A percentile compares a stretch with the other conserved stretches of the same genome.
These are phyloP conservation scores for Lasioglossum leucozonium DNA, from an alignment of 2,888 invertebrate genomes.

Conservation along the genomic window DNA sequence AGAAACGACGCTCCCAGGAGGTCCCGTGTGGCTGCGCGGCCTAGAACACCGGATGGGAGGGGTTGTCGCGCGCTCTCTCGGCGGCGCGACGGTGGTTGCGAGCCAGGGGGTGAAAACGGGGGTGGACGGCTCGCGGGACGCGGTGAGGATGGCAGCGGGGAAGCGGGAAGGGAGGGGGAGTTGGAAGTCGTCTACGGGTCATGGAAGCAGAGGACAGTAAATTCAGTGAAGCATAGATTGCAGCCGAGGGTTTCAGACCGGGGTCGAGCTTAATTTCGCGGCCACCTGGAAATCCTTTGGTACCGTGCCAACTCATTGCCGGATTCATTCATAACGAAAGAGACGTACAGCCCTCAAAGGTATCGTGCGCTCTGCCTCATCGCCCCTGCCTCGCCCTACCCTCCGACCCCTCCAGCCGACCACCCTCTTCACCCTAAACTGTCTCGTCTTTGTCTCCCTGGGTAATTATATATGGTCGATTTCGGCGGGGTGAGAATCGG, in stretches of 20 bases:
- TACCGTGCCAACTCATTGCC: conserved; percentile 74
- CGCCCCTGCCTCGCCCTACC: not conserved
- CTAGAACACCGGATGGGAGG: conserved; percentile 50
- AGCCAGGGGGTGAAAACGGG: conserved; percentile 20
- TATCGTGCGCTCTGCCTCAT: conserved; percentile 39
- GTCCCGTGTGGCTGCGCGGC: conserved; percentile 41
- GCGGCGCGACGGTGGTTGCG: conserved; percentile 33
- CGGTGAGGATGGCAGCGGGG: not conserved
- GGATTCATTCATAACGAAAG: conserved; percentile 75
- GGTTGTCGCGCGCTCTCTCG: conserved; percentile 51
- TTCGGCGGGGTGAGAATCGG: conserved; percentile 20
- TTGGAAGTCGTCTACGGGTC: conserved; percentile 54
- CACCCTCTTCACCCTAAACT: not conserved
- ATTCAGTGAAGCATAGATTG: conserved; percentile 73
- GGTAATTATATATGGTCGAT: conserved; percentile 57
- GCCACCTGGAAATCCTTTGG: conserved; percentile 77
- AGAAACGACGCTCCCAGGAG: conserved; percentile 55
- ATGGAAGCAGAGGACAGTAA: conserved; percentile 65
- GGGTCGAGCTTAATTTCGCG: conserved; percentile 76
- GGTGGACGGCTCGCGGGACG: not conserved
- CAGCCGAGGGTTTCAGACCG: conserved; percentile 65
- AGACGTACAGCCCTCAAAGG: conserved; percentile 65
- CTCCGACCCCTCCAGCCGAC: not conserved
- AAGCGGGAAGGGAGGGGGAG: conserved; percentile 28
- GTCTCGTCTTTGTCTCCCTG: conserved; percentile 33